A percentile compares a stretch with the other conserved stretches of the same genome.
Conservation (phyloP, 2,888 invertebrate genomes). For the Lysandra coridon region DNA sequence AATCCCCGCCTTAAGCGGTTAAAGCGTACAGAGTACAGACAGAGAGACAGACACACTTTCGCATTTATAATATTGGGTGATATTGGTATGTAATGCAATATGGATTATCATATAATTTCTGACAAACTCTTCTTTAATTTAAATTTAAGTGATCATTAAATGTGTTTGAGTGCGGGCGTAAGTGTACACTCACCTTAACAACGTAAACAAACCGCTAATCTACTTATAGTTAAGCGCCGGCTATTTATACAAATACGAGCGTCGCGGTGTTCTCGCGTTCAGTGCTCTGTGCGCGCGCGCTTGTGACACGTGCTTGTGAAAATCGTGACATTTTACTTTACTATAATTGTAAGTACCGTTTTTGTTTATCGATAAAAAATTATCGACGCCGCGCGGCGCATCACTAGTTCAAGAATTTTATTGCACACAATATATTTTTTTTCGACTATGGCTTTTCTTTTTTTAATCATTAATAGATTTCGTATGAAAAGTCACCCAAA, state of each 20-base stretch:
- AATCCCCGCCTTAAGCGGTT: no score
- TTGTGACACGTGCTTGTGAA: conserved; percentile 1
- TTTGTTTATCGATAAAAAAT: neutral
- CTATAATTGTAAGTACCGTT: conserved; percentile 10
- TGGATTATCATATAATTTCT: no score
- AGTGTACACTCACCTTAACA: conserved; percentile 19
- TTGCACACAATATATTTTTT: neutral
- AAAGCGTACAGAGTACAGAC: no score
- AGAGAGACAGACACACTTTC: no score
- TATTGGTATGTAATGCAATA: no score
- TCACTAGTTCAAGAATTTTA: neutral
- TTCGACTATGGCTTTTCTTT: neutral
- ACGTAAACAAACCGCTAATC: conserved; percentile 35
- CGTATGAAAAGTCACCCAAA: neutral
- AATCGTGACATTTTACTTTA: neutral
- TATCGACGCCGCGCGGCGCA: neutral
- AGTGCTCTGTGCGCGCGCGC: conserved; percentile 36
- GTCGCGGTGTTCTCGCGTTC: conserved; percentile 30
- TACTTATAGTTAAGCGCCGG: conserved; percentile 39
- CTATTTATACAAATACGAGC: conserved; percentile 43
- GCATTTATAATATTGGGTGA: no score
- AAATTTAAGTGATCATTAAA: neutral
- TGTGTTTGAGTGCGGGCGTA: neutral
- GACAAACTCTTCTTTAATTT: neutral
- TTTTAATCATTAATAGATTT: neutral